Base-by-base conservation (phyloP, 2,888 invertebrate genomes). In the Aelia acuminata region DNA sequence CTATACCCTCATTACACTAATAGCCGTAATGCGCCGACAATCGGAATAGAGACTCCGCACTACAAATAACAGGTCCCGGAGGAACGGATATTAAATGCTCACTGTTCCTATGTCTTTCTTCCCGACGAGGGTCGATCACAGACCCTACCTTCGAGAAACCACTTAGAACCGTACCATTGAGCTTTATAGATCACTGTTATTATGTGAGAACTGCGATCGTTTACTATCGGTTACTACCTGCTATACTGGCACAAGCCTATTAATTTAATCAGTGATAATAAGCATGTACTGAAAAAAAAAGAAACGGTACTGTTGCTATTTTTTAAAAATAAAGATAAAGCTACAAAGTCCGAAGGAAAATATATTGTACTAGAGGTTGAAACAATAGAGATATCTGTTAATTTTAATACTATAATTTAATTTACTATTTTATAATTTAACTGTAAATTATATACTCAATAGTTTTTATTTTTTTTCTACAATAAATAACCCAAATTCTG, bases 81-180 rank as follows among this genome's bases (percentile, higher is more conserved):
- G 43, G 43, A 47, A 43, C 80, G n/a, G 80, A 80, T 43, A 47
- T 39, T 80, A 80, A 80, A 80, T 47, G 80, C n/a, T 80, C 80
- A 43, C 1, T 47, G 80, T 13, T 43, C 22, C 80, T 47, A 80
- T 80, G 39, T 80, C 80, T 80, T 80, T 80, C 80, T 43, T 80
- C n/a, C 39, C 43, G 11, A 80, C n/a, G 43, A 70, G 43, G 80
- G 80, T 80, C 43, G 43, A 43, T 43, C 80, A 47, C 80, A 47
- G 43, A n/a, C 43, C 75, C 35, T 75, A 39, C 75, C n/a, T n/a
- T n/a, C n/a, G 22, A 47, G 43, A 43, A 80, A 39, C 80, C 80
- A 43, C 80, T 80, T 80, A n/a, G 15, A 31, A 35, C 31, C 63
- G 35, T 70, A 70, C 31, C 63, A 70, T 70, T 70, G 10, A 70